phyloP scores from a whole-genome alignment of 2,888 invertebrate genomes.

The Melieria crassipennis region DNA sequence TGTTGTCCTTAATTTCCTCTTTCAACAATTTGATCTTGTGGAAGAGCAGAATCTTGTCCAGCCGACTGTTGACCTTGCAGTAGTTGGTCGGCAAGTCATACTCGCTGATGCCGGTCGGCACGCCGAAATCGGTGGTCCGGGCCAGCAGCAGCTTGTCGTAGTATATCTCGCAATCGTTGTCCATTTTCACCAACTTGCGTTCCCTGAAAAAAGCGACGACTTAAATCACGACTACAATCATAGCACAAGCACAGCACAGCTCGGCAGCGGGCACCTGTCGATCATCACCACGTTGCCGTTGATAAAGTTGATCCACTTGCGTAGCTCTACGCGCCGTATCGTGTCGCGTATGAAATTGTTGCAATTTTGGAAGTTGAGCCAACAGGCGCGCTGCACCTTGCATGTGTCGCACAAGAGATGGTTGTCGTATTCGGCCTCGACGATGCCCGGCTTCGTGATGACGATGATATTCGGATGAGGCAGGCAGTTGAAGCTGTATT shows the following conservation, averaged over 20 bases:
- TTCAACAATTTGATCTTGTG: slow-evolving; percentile 49
- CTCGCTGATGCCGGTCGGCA: slow-evolving; percentile 13
- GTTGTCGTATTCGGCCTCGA: slow-evolving; percentile 52
- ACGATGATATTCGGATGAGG: slow-evolving; percentile 51
- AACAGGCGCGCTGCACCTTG: slow-evolving; percentile 40
- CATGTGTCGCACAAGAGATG: slow-evolving; percentile 47
- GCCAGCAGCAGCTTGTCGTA: slow-evolving; percentile 53
- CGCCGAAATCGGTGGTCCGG: slow-evolving; percentile 44
- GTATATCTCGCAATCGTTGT: slow-evolving; percentile 47
- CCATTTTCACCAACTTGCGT: slow-evolving; percentile 29
- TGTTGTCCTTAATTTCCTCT: background rate
- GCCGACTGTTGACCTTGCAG: slow-evolving; percentile 50
- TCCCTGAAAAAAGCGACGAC: slow-evolving; percentile 38
- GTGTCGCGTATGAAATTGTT: slow-evolving; percentile 50
- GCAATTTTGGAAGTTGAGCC: slow-evolving; percentile 43
- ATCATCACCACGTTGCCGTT: slow-evolving; percentile 45
- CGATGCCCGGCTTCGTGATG: slow-evolving; percentile 46
- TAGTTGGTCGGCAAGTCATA: slow-evolving; percentile 49
- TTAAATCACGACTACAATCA: background rate
- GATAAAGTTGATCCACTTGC: slow-evolving; percentile 52
- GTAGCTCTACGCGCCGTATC: slow-evolving; percentile 51
- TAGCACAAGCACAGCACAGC: background rate
- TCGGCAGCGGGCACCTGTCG: slow-evolving; percentile 44
- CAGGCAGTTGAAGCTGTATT: slow-evolving; percentile 43
- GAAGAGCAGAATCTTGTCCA: slow-evolving; percentile 56